A percentile compares a stretch with the other conserved stretches of the same genome.
Conservation (phyloP, 1,140 invertebrate genomes). For the Bombus consobrinus region DNA sequence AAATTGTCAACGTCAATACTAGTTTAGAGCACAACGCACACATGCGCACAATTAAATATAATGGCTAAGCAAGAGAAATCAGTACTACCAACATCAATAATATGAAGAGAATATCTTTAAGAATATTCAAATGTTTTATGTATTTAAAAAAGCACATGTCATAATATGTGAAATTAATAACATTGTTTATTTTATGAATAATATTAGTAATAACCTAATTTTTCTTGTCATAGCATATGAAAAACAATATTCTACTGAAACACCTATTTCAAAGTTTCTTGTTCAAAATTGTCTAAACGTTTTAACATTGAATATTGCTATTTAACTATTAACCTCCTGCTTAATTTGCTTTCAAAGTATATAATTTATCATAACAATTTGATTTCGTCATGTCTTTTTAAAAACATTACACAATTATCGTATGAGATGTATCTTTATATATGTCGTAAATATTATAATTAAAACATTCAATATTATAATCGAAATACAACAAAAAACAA, state of each 20-base stretch:
- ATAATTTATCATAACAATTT: background rate
- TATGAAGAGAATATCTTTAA: background rate
- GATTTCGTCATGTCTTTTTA: background rate
- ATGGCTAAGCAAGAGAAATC: constrained; percentile 2
- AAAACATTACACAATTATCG: background rate
- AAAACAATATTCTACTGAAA: background rate
- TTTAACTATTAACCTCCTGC: background rate
- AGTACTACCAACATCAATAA: constrained; percentile 28
- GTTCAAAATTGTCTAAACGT: background rate
- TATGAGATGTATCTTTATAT: background rate
- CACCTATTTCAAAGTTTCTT: background rate
- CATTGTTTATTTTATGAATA: background rate
- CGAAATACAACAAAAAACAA: background rate
- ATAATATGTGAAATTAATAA: background rate
- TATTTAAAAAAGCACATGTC: background rate
- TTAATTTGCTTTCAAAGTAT: background rate
- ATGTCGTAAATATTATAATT: background rate
- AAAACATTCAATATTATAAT: background rate
- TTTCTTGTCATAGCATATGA: background rate
- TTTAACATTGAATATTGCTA: background rate
- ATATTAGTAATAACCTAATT: background rate
- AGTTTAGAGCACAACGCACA: constrained; percentile 30
- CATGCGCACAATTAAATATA: constrained; percentile 52
- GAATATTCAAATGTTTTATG: background rate
- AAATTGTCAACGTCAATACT: constrained; percentile 59